Evolutionary conservation across 2,888 invertebrate genomes (phyloP).

Genomic region (Leucoma salicis): DNA sequence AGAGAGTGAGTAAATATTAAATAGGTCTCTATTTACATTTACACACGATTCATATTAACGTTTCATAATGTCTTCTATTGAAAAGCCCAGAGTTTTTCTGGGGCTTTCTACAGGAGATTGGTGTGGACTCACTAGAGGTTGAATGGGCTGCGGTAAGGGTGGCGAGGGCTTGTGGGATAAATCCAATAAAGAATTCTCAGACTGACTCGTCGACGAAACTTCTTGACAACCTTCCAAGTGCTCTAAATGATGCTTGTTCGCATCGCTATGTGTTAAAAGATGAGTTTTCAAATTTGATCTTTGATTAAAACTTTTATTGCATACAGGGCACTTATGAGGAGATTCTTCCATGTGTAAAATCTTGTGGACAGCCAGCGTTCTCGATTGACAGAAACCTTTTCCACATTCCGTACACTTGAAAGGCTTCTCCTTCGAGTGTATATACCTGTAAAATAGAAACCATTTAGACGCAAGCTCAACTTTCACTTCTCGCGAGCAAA

Average conservation of each 20-base stretch:
- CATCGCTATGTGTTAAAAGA: slow-evolving; percentile 92
- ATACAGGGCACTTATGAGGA: slow-evolving; percentile 95
- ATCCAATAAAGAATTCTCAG: slow-evolving; percentile 77
- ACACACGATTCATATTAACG: slow-evolving; percentile 77
- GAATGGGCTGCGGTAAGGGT: slow-evolving; percentile 49
- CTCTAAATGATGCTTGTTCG: slow-evolving; percentile 73
- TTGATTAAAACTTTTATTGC: slow-evolving; percentile 95
- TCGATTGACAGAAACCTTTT: slow-evolving; percentile 98
- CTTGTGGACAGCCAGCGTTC: slow-evolving; percentile 97
- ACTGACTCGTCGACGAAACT: slow-evolving; percentile 76
- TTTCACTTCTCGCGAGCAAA: slow-evolving; percentile 50
- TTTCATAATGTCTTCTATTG: slow-evolving; percentile 94
- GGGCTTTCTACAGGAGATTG: slow-evolving; percentile 67
- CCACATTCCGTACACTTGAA: slow-evolving; percentile 98
- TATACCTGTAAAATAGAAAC: slow-evolving; percentile 88
- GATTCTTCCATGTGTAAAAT: slow-evolving; percentile 96
- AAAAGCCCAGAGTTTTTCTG: slow-evolving; percentile 86
- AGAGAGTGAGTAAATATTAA: slow-evolving; percentile 30
- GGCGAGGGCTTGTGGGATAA: slow-evolving; percentile 80
- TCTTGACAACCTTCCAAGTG: slow-evolving; percentile 78
- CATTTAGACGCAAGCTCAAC: slow-evolving; percentile 44
- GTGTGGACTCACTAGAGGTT: slow-evolving; percentile 51
- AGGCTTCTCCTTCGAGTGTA: slow-evolving; percentile 99
- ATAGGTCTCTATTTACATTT: slow-evolving; percentile 26
- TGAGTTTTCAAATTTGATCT: slow-evolving; percentile 96